phyloP scores from a whole-genome alignment of 2,888 invertebrate genomes.

The Choristoneura rosaceana region DNA sequence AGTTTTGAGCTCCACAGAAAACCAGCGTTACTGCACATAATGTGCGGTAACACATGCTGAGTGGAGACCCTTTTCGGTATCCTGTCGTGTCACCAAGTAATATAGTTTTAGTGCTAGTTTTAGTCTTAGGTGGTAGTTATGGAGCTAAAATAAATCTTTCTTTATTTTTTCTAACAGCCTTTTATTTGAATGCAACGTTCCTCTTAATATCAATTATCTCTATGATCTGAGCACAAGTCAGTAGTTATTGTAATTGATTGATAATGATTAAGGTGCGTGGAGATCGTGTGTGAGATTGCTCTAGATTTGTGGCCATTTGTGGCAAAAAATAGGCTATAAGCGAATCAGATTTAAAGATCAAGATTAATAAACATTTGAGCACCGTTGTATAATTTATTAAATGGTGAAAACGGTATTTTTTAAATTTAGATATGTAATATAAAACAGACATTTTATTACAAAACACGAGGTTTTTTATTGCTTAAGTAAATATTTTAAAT shows the following conservation, averaged over 20 bases:
- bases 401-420: not conserved
- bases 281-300: conserved; percentile 27
- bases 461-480: no score
- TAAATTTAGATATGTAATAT: not conserved
- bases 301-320: conserved; percentile 32
- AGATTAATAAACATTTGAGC: conserved; percentile 14
- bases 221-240: conserved; percentile 1
- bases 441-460: no score
- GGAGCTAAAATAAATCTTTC: no score
- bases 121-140: no score
- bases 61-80: no score
- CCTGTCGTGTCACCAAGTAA: no score
- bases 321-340: conserved; percentile 23
- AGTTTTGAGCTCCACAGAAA: no score
- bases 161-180: no score
- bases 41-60: no score
- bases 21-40: no score
- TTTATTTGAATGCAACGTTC: not conserved
- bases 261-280: conserved; percentile 31
- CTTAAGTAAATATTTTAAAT: no score
- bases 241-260: conserved; percentile 38
- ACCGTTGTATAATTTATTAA: not conserved
- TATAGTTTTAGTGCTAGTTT: no score
- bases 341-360: not conserved
- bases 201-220: conserved; percentile 1